phyloP scores from a whole-genome alignment of 2,113 vertebrate genomes.

The Eolophus roseicapilla region DNA sequence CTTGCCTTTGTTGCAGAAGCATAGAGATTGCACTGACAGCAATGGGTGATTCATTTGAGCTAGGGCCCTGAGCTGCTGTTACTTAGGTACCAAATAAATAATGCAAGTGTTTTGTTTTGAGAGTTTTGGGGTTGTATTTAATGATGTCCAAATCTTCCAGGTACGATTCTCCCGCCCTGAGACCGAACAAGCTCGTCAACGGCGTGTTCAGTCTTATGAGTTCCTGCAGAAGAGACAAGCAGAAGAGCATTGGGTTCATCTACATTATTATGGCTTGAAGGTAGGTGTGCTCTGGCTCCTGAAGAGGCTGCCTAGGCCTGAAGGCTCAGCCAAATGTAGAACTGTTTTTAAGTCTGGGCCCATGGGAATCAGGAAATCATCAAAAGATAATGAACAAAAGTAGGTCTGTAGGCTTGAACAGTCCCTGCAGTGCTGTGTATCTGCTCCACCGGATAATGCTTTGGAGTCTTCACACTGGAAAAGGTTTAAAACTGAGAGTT shows the following conservation, averaged over 20 bases:
- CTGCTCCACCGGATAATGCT: not conserved
- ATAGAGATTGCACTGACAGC: not conserved
- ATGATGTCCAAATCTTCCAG: slow-evolving; percentile 57
- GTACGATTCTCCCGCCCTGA: slow-evolving; percentile 94
- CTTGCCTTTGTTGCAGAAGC: not conserved
- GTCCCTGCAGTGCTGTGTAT: not conserved
- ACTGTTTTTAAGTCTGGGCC: not conserved
- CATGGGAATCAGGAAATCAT: not conserved
- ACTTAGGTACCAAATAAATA: not conserved
- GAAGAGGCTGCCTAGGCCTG: not conserved
- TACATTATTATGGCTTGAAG: slow-evolving; percentile 86
- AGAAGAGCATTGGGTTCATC: slow-evolving; percentile 93
- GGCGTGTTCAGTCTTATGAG: slow-evolving; percentile 93
- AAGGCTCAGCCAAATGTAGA: not conserved
- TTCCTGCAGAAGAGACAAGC: slow-evolving; percentile 97
- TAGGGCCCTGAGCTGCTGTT: not conserved
- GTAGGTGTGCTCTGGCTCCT: slow-evolving; percentile 63
- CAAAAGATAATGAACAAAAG: not conserved
- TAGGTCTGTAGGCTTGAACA: not conserved
- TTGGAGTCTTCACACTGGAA: not conserved
- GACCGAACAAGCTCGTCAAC: slow-evolving; percentile 92
- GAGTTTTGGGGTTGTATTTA: not conserved
- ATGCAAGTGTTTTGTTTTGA: not conserved
- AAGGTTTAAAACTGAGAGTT: not conserved
- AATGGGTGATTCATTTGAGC: not conserved